Conservation (phyloP, 2,113 vertebrate species). For the Dicerorhinus sumatrensis region DNA sequence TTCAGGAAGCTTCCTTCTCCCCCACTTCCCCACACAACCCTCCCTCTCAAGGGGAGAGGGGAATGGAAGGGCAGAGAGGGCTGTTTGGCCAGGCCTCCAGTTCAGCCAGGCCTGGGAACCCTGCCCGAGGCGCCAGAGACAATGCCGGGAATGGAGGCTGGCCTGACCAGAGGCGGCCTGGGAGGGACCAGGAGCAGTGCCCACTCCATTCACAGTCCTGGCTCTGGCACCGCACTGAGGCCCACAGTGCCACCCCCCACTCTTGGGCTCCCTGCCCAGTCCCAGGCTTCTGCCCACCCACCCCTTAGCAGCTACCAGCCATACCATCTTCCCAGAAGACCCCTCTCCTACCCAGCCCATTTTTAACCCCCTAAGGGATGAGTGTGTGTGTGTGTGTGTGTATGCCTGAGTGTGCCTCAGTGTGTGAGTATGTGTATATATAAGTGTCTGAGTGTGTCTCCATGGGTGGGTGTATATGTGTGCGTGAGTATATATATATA, state of each 20-base stretch:
- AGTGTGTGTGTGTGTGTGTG: neutral
- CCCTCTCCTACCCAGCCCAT: neutral
- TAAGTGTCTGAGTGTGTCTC: neutral
- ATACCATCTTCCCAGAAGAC: neutral
- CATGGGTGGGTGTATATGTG: neutral
- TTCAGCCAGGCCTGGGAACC: constrained; percentile 64
- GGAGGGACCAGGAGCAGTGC: constrained; percentile 10
- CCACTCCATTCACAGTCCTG: constrained; percentile 41
- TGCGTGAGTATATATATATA: neutral
- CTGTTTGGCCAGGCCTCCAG: constrained; percentile 6
- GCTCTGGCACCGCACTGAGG: neutral
- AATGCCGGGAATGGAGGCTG: neutral
- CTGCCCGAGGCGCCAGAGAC: constrained; percentile 27
- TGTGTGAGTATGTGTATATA: neutral
- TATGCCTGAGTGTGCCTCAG: neutral
- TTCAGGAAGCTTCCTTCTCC: neutral
- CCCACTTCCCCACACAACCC: neutral
- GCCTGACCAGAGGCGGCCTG: constrained; percentile 9
- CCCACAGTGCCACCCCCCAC: neutral
- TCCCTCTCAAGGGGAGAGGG: neutral
- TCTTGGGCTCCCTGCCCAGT: constrained; percentile 49
- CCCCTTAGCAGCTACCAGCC: constrained; percentile 16
- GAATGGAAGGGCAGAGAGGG: constrained; percentile 2
- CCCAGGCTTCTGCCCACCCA: constrained; percentile 39
- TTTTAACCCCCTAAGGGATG: neutral